Evolutionary conservation across 2,797 vertebrate species (phyloP), one percentile per base, ranked within the genome.

Genomic region (Enteromius anoplus): DNA sequence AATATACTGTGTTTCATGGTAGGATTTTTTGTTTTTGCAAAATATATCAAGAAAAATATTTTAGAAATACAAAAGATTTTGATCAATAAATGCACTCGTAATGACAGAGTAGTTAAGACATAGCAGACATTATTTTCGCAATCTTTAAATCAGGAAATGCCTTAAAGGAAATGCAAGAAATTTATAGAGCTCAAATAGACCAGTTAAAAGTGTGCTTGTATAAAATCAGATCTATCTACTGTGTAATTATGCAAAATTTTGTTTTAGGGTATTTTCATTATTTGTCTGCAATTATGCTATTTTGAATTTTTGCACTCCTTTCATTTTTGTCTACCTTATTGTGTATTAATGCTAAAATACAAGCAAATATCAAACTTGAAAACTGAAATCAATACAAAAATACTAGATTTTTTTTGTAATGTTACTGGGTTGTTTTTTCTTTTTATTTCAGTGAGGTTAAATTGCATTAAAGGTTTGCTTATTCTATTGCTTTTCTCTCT

Each of bases 1-100:
- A 83, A 77, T 79, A 78, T 82, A 55, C 81, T 86, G 81, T 81
- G 82, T 32, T 65, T 72, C 81, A 85, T 53, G 77, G 81, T 87
- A 75, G 64, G 15, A 51, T 65, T 80, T 37, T 77, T 72, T 15
- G 55, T 68, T 80, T 69, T 64, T 9, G 60, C n/a, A 8, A 23
- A 65, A 21, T 70, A 66, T 58, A 66, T 66, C 37, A 19, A 70
- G 66, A 68, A 73, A 64, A 64, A 37, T 66, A 73, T 81, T 26
- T 23, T 71, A 53, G 81, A 70, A 84, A 77, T 81, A 84, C 77
- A 83, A 79, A 49, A 37, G 66, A 40, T 66, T 88, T 85, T 75
- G 53, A 19, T 72, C 11, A 60, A 49, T 62, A 34, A 55, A 58
- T 45, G 42, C 42, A 45, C 42, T 45, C 42, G 42, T 45, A 3